Evolutionary conservation across 2,888 invertebrate genomes (phyloP), one percentile per base, ranked within the genome.

Genomic region (Drosophila diplacantha): DNA sequence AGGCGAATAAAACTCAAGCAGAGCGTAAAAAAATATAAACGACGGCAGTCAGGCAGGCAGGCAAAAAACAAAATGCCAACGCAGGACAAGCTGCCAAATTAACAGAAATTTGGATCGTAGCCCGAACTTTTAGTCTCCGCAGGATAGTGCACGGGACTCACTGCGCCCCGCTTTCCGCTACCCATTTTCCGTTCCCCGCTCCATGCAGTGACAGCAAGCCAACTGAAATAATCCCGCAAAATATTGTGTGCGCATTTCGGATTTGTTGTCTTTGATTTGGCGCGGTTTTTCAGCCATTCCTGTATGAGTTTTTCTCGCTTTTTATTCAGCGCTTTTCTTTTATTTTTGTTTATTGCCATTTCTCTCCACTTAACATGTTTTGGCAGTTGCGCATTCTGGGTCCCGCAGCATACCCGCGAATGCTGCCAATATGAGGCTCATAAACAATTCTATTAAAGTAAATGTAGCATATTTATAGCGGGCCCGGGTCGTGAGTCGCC

Each of bases 381-480:
- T 78, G 76, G 75, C 81, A 73, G 72, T 71, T 78, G 59, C 66
- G 49, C 64, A 49, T 52, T 66, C 58, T 65, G 74, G 72, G 69
- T 65, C 65, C 71, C 52, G 73, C 72, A 69, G 58, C 70, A 72
- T 78, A 66, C 65, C 78, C 71, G 34, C 47, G 31, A 46, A 31
- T 29, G 24, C 39, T 53, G 57, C 69, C 72, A 74, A 66, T 69
- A 71, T 69, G 60, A 38, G 59, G 58, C 22, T 59, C 76, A 79
- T 81, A 79, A 79, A 79, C 81, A 79, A 81, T 80, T 82, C 81
- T 78, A 81, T 81, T 82, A 82, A 81, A 81, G 74, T 82, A 78
- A 81, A 81, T 81, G 80, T 73, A 71, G 80, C 81, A 81, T 82
- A 81, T 82, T 78, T 81, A 76, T 71, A 63, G 65, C 57, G 69